Base-by-base conservation (phyloP, 2,797 vertebrate species). In the Phrynocephalus forsythii region DNA sequence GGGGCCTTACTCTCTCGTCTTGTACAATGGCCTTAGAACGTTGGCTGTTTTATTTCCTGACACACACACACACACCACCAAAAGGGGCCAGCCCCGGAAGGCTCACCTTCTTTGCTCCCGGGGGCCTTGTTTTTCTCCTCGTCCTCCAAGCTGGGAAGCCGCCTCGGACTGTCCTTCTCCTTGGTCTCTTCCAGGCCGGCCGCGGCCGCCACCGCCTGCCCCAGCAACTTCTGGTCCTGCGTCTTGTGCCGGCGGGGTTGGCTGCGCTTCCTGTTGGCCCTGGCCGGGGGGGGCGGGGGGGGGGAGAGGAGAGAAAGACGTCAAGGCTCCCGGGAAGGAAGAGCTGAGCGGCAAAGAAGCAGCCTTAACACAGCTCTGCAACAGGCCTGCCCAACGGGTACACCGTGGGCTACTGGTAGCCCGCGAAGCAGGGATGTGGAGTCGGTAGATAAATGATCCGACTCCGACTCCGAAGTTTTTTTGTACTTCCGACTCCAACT, bases 201-300 rank as follows among this genome's bases (percentile, higher is more conserved):
- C 26, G 97, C 97, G 88, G 97, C 95, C 10, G 95, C 95, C 6
- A 97, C 94, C n/a, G 97, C 98, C 44, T 98, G 98, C 69, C 98
- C 97, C 4, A 98, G 96, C 28, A 97, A 95, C 92, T 98, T 98
- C 91, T 98, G 96, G 94, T 99, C 98, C 83, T 99, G 98, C 0
- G 98, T 97, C 94, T 99, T 99, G 33, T 99, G 96, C 87, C 98
- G 97, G 73, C 98, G 98, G 28, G 98, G 94, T 89, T 97, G 98
- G 90, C 97, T 98, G 91, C 98, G 97, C 93, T 98, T 99, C 90
- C 98, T 97, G 96, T 98, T 96, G 56, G 98, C 98, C 95, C 99
- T 99, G 89, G 11, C 38, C 3, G 85, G 91, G 89, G 3, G 90
- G 88, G 7, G 84, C n/a, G 33, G 33, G 33, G 33, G 33, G 33